phyloP scores from a whole-genome alignment of 1,140 invertebrate genomes.

The Drosophila sturtevanti region DNA sequence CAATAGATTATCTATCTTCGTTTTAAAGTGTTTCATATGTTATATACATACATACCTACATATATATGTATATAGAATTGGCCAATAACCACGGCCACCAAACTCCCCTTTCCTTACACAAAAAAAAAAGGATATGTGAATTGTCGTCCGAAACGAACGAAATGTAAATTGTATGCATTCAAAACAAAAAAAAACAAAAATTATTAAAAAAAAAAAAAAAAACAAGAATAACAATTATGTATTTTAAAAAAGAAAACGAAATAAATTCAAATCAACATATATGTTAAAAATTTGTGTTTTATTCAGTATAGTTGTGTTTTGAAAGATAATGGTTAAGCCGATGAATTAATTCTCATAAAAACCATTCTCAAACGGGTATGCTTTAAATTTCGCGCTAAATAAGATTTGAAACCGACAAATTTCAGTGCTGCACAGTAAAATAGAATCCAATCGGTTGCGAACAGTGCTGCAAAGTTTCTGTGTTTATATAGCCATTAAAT shows the following conservation, averaged over 20 bases:
- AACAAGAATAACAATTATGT: conserved; percentile 48
- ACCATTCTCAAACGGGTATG: too few relatives aligned
- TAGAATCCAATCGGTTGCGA: too few relatives aligned
- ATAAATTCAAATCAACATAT: conserved; percentile 45
- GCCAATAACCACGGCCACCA: conserved; percentile 49
- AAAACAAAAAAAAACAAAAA: conserved; percentile 40
- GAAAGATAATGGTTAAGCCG: too few relatives aligned
- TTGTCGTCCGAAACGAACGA: conserved; percentile 59
- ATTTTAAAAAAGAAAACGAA: conserved; percentile 59
- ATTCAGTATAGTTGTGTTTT: too few relatives aligned
- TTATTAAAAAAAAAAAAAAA: conserved; percentile 62
- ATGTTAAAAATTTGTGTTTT: too few relatives aligned
- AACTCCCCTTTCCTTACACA: conserved; percentile 21
- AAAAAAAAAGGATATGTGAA: conserved; percentile 32
- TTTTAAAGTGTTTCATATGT: conserved; percentile 59
- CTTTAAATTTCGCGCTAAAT: too few relatives aligned
- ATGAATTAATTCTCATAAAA: too few relatives aligned
- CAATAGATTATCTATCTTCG: conserved; percentile 70
- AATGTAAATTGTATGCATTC: conserved; percentile 51
- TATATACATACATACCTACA: conserved; percentile 35
- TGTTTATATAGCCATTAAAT: too few relatives aligned
- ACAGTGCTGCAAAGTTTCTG: too few relatives aligned
- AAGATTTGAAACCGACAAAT: too few relatives aligned
- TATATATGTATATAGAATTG: conserved; percentile 55
- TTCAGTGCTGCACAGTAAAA: too few relatives aligned